A percentile compares a stretch with the other conserved stretches of the same genome.
Evolutionary conservation across 2,888 invertebrate genomes (phyloP).

Genomic region (Isoperla grammatica): DNA sequence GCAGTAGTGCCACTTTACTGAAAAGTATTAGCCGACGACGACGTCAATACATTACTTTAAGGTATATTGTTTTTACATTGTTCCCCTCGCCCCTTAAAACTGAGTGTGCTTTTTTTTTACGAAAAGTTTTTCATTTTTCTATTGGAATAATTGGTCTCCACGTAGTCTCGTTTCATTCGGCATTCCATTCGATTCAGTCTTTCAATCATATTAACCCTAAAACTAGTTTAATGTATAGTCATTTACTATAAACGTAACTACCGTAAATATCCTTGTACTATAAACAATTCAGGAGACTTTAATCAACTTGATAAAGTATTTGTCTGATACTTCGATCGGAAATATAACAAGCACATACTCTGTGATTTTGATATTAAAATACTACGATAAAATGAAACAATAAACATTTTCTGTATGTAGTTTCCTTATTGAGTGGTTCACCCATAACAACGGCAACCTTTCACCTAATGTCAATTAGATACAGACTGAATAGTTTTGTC

Average conservation of each 20-base stretch:
- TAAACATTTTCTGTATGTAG: constrained; percentile 16
- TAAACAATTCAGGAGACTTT: not conserved
- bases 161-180: too few species aligned
- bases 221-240: not conserved
- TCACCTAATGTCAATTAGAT: constrained; percentile 25
- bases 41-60: too few species aligned
- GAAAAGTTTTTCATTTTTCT: too few species aligned
- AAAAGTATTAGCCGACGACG: too few species aligned
- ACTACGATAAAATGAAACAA: not conserved
- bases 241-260: not conserved
- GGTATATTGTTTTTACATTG: too few species aligned
- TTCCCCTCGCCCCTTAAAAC: too few species aligned
- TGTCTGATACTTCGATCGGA: not conserved
- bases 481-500: constrained; percentile 16
- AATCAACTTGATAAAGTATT: too few species aligned
- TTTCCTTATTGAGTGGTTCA: constrained; percentile 4
- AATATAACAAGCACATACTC: constrained; percentile 11
- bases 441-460: constrained; percentile 11
- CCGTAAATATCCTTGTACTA: not conserved
- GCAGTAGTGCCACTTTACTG: too few species aligned
- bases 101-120: too few species aligned
- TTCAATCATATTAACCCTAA: too few species aligned
- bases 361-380: constrained; percentile 22
- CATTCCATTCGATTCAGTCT: too few species aligned
- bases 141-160: too few species aligned